These are phyloP conservation scores for Chrysaora quinquecirrha DNA, from an alignment of 30 jellyfish, hydroid and myxozoan species.

Conservation along the genomic window DNA sequence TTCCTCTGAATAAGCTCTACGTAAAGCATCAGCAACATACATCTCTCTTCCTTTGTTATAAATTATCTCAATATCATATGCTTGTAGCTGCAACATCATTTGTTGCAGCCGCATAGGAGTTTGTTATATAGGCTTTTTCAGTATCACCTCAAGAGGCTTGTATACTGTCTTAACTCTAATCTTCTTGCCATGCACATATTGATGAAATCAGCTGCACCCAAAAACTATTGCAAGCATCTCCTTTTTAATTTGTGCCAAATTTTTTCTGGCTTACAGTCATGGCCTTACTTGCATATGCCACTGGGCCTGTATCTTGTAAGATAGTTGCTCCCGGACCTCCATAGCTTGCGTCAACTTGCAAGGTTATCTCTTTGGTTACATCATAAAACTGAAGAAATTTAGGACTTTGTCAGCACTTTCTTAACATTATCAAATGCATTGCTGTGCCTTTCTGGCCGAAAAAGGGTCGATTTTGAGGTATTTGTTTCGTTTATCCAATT, in stretches of 20 bases:
- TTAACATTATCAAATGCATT: slow-evolving; percentile 29
- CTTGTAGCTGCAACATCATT: slow-evolving; percentile 30
- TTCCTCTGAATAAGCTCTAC: slow-evolving; percentile 40
- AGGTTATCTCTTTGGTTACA: slow-evolving; percentile 6
- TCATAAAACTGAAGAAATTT: slow-evolving; percentile 10
- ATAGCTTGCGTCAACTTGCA: slow-evolving; percentile 37
- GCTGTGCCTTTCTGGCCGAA: slow-evolving; percentile 1
- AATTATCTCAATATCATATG: slow-evolving; percentile 19
- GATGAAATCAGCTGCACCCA: slow-evolving; percentile 34
- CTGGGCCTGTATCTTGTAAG: slow-evolving; percentile 32
- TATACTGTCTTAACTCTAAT: slow-evolving; percentile 30
- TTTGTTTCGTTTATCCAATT: too few relatives aligned
- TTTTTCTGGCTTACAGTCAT: slow-evolving; percentile 16
- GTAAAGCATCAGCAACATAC: slow-evolving; percentile 35
- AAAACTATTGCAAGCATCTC: slow-evolving; percentile 36
- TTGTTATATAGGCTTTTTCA: slow-evolving; percentile 26
- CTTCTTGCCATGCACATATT: slow-evolving; percentile 18
- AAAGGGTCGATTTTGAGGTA: too few relatives aligned
- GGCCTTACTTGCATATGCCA: slow-evolving; percentile 41
- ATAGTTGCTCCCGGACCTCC: slow-evolving; percentile 42
- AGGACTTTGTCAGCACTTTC: slow-evolving; percentile 13
- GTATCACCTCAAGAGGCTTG: slow-evolving; percentile 40
- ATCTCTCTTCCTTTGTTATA: slow-evolving; percentile 22
- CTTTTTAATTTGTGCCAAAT: slow-evolving; percentile 34
- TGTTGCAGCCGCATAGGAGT: slow-evolving; percentile 40